phyloP scores from a whole-genome alignment of 2,888 invertebrate genomes.

The Drosophila algonquin region DNA sequence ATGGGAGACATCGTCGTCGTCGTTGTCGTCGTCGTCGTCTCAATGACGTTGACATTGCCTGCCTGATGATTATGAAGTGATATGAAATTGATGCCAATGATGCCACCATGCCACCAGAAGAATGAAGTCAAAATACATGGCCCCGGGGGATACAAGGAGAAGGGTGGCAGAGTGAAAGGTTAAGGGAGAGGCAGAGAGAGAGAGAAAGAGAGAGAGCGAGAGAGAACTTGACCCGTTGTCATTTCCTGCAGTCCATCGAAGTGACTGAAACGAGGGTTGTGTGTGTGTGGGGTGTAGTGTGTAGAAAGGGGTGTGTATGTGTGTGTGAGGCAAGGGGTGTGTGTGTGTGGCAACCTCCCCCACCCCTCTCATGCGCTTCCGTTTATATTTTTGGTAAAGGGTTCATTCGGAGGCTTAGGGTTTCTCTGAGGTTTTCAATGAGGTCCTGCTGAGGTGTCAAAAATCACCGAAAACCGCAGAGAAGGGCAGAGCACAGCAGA shows the following conservation, averaged over 20 bases:
- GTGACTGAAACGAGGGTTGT: slow-evolving; percentile 57
- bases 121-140: slow-evolving; percentile 71
- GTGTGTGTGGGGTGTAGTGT: slow-evolving; percentile 6
- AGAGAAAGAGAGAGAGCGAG: background rate
- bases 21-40: slow-evolving; percentile 2
- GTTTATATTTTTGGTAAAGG: slow-evolving; percentile 37
- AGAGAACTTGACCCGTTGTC: slow-evolving; percentile 47
- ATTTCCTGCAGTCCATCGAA: slow-evolving; percentile 59
- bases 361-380: background rate
- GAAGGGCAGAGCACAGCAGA: slow-evolving; percentile 30
- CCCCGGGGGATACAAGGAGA: slow-evolving; percentile 7
- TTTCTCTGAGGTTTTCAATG: slow-evolving; percentile 9
- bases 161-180: too few species aligned
- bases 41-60: slow-evolving; percentile 66
- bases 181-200: background rate
- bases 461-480: slow-evolving; percentile 59
- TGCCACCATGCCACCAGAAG: slow-evolving; percentile 29
- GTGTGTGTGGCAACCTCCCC: slow-evolving; percentile 7
- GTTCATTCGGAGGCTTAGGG: slow-evolving; percentile 29
- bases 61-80: slow-evolving; percentile 74
- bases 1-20: slow-evolving; percentile 28
- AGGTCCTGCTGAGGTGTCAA: slow-evolving; percentile 61
- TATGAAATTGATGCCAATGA: slow-evolving; percentile 79
- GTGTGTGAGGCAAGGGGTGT: background rate
- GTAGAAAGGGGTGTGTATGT: background rate